Conservation (phyloP, 2,113 vertebrate species). For the Sinocyclocheilus anophthalmus region DNA sequence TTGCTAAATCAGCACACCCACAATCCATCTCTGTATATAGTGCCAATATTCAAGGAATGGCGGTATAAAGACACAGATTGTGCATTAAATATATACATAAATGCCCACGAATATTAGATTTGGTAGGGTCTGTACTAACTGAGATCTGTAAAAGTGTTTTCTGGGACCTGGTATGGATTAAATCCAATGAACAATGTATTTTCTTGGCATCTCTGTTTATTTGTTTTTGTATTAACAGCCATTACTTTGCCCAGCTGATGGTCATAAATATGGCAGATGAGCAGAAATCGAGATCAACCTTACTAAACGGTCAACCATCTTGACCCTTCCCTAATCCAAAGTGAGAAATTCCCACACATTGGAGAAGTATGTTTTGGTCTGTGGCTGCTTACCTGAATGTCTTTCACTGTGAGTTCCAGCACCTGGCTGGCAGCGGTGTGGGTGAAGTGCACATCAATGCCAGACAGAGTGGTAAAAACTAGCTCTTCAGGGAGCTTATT, state of each 20-base stretch:
- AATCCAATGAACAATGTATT: not conserved
- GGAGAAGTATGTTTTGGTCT: not conserved
- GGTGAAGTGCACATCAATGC: conserved; percentile 88
- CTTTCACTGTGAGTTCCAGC: conserved; percentile 89
- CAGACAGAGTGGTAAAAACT: conserved; percentile 84
- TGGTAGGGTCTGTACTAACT: not conserved
- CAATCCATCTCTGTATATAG: too few relatives aligned
- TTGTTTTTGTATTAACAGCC: too few relatives aligned
- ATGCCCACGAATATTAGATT: not conserved
- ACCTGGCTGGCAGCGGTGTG: conserved; percentile 83
- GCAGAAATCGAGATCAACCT: not conserved
- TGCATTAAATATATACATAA: too few relatives aligned
- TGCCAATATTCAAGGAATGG: too few relatives aligned
- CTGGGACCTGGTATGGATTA: not conserved
- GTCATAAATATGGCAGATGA: too few relatives aligned
- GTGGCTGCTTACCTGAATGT: conserved; percentile 83
- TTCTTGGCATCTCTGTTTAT: not conserved
- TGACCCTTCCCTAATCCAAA: not conserved
- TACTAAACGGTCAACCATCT: not conserved
- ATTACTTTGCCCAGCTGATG: too few relatives aligned
- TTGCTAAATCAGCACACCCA: too few relatives aligned
- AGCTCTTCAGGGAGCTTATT: conserved; percentile 96
- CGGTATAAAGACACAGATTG: too few relatives aligned
- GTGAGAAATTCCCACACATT: not conserved
- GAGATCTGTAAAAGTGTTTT: not conserved